phyloP scores from a whole-genome alignment of 2,113 vertebrate species.

The Sebastes fasciatus region DNA sequence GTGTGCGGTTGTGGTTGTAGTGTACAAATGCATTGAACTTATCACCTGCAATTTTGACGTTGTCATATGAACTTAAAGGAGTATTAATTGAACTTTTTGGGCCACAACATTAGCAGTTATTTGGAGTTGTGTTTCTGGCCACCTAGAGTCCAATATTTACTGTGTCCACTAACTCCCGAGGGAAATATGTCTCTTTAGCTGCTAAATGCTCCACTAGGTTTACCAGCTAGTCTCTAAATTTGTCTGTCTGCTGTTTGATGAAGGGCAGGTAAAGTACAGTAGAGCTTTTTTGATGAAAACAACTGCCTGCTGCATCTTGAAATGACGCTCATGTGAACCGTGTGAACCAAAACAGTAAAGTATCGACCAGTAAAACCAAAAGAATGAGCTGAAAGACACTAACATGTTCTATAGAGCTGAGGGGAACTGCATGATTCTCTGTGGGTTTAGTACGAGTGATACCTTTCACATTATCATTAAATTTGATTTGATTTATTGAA shows the following conservation, averaged over 20 bases:
- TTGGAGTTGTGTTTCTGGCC: not conserved
- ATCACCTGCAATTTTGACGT: not conserved
- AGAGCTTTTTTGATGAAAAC: not conserved
- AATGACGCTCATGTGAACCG: not conserved
- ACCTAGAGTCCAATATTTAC: not conserved
- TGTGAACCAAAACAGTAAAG: not conserved
- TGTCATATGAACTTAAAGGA: not conserved
- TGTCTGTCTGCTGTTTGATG: not conserved
- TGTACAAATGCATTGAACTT: not conserved
- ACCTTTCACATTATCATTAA: not conserved
- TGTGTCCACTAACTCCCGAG: not conserved
- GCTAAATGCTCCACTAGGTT: not conserved
- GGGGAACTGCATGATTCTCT: not conserved
- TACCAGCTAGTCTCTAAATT: not conserved
- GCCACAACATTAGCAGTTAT: not conserved
- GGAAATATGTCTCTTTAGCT: not conserved
- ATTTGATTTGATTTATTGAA: not conserved
- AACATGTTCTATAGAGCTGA: not conserved
- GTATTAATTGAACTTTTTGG: not conserved
- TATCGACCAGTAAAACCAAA: not conserved
- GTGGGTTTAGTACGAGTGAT: not conserved
- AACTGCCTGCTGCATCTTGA: not conserved
- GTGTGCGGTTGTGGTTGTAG: not conserved
- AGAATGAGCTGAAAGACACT: not conserved
- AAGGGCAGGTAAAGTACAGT: not conserved